Base-by-base conservation (phyloP, 2,888 invertebrate genomes). In the Cheilosia vernalis region DNA sequence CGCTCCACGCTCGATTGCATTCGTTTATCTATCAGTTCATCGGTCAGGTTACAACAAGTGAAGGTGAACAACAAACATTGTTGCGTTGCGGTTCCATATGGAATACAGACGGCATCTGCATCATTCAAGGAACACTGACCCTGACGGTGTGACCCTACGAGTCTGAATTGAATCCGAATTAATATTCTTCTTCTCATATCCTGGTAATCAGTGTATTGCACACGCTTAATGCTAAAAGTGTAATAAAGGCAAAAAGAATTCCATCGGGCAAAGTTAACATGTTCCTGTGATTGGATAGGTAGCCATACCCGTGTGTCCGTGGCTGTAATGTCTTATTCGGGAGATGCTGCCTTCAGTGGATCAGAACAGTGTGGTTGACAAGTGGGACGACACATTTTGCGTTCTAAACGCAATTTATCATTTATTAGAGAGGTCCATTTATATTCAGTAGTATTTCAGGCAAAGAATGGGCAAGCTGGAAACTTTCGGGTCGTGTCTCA, bases 191-290 rank as follows among this genome's bases (percentile, higher is more conserved):
- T 24, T 1, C 24, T 44, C 33, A 74, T 61, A 74, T 79, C 73
- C 80, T 80, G 80, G 60, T 19, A 63, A 79, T 64, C 79, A 66
- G 53, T 51, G 72, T 60, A 73, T 66, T 21, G 49, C 70, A 56
- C 44, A 49, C 44, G 24, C 15, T 60, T 61, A 69, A 27, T 17
- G 53, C 55, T 44, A 13, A 53, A 21, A 53, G 47, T 51, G 4
- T 4, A 60, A 67, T 67, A 40, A 76, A 49, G n/a, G 21, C 19
- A 51, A 66, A 40, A 76, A 40, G 51, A 60, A 76, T 60, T 76
- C 60, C 67, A 76, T 67, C 51, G 33, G 49, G 51, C 33, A 27
- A 21, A 30, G 30, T 19, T 66, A 60, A 76, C 76, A 42, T 76
- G 42, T 60, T 67, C 67, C 42, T 37, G 10, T 67, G 66, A 76